phyloP scores from a whole-genome alignment of 2,113 vertebrate genomes.

The Tamias sibiricus region DNA sequence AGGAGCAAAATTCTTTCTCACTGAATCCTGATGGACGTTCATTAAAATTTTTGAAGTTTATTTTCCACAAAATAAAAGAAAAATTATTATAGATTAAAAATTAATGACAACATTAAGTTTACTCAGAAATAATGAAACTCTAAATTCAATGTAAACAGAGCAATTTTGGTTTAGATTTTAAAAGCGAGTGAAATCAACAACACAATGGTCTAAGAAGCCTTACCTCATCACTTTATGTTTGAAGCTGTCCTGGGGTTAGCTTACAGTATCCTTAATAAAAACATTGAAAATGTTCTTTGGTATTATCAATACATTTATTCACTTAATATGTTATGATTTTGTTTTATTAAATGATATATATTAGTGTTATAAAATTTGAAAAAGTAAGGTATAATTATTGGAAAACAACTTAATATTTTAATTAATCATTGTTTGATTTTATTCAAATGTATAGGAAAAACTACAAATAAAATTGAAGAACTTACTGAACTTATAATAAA shows the following conservation, averaged over 20 bases:
- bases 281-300: neutral
- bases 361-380: neutral
- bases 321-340: neutral
- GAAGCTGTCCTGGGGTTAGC: neutral
- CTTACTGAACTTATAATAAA: neutral
- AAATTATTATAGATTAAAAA: neutral
- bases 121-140: neutral
- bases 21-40: neutral
- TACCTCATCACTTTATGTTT: neutral
- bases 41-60: neutral
- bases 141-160: neutral
- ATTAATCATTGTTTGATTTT: neutral
- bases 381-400: neutral
- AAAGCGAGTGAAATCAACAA: neutral
- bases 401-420: neutral
- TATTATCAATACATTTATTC: neutral
- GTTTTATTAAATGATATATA: neutral
- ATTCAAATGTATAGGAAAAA: neutral
- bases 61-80: constrained; percentile 33
- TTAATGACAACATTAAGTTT: neutral
- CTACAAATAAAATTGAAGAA: neutral
- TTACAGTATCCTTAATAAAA: neutral
- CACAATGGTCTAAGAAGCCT: neutral
- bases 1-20: neutral
- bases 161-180: neutral